A percentile compares a stretch with the other conserved stretches of the same genome.
Evolutionary conservation across 2,797 vertebrate species (phyloP).

Genomic region (Enteromius radiatus): DNA sequence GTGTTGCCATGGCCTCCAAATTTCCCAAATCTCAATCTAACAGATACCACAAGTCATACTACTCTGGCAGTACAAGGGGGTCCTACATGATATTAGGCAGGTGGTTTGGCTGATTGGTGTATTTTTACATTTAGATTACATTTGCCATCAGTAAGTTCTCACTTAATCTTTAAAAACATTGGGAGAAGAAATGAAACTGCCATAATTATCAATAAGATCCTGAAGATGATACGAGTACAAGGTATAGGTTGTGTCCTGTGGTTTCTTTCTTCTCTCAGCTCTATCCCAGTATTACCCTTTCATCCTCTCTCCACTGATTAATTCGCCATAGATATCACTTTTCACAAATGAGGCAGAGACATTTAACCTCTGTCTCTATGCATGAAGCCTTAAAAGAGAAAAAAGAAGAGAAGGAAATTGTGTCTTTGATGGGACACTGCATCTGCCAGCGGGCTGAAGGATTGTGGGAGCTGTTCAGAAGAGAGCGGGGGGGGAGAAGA

Average conservation of each 20-base stretch:
- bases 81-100: too few species aligned
- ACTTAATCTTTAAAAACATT: not conserved
- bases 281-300: constrained; percentile 45
- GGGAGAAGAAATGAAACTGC: constrained; percentile 17
- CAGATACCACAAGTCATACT: too few species aligned
- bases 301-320: constrained; percentile 64
- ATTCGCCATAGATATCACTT: constrained; percentile 44
- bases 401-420: constrained; percentile 16
- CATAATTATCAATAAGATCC: constrained; percentile 33
- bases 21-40: not conserved
- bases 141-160: not conserved
- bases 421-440: constrained; percentile 52
- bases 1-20: not conserved
- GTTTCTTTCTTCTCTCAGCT: constrained; percentile 22
- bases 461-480: constrained; percentile 45
- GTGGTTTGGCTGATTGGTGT: not conserved
- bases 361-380: constrained; percentile 47
- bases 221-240: constrained; percentile 45
- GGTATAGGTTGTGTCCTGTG: constrained; percentile 65
- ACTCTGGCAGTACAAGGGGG: too few species aligned
- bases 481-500: constrained; percentile 25
- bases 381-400: constrained; percentile 26
- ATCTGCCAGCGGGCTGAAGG: constrained; percentile 38
- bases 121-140: not conserved
- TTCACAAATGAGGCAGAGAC: constrained; percentile 41